These are phyloP conservation scores for Remorina albescens DNA, from an alignment of 2,797 vertebrate genomes.

Conservation along the genomic window DNA sequence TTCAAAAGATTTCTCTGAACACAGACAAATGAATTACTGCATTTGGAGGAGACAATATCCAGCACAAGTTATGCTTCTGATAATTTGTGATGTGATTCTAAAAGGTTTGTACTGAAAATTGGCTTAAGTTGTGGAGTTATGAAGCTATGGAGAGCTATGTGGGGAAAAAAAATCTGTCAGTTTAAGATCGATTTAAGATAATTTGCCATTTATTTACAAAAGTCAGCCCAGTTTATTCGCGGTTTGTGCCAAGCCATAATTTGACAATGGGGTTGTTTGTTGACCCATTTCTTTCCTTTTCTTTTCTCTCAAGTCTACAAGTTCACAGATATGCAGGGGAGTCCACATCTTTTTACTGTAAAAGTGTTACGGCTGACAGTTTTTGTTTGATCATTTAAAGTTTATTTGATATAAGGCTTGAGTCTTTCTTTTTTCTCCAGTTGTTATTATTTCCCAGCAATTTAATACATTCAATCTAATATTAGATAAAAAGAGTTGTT, in stretches of 20 bases:
- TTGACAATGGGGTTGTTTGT: slow-evolving; percentile 39
- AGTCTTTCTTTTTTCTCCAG: too few relatives aligned
- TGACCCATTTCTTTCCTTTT: slow-evolving; percentile 15
- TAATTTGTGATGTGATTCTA: slow-evolving; percentile 9
- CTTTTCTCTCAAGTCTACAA: slow-evolving; percentile 11
- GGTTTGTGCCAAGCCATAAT: slow-evolving; percentile 9
- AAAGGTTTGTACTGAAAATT: slow-evolving; percentile 14
- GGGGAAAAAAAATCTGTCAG: neutral
- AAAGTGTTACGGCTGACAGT: slow-evolving; percentile 16
- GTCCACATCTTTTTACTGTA: slow-evolving; percentile 26
- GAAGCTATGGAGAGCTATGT: slow-evolving; percentile 1
- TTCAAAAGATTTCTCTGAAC: neutral
- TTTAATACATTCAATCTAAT: too few relatives aligned
- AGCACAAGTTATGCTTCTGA: slow-evolving; percentile 9
- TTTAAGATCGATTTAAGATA: slow-evolving; percentile 34
- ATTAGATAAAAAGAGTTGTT: too few relatives aligned
- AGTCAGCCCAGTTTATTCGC: slow-evolving; percentile 32
- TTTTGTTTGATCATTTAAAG: slow-evolving; percentile 23
- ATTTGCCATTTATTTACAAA: slow-evolving; percentile 28
- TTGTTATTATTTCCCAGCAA: too few relatives aligned
- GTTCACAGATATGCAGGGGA: slow-evolving; percentile 10
- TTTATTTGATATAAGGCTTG: slow-evolving; percentile 18
- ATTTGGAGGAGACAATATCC: slow-evolving; percentile 22
- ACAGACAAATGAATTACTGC: slow-evolving; percentile 17
- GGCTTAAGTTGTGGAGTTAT: slow-evolving; percentile 11